Conservation (phyloP, 2,888 invertebrate genomes). For the Chirona hameri region DNA sequence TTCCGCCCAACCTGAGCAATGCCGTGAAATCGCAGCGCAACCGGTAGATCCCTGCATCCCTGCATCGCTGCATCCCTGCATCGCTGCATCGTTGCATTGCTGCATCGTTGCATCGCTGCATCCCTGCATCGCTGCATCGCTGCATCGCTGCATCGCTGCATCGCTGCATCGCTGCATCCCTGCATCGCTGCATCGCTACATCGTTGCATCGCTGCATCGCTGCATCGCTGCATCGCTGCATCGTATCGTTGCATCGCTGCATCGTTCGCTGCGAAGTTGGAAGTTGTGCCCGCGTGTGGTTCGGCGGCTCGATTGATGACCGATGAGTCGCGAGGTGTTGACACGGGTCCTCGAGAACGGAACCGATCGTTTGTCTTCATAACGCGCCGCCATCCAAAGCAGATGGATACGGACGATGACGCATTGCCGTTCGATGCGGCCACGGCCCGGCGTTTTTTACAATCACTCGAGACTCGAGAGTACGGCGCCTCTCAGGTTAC, state of each 20-base stretch:
- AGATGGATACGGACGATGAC: conserved; percentile 8
- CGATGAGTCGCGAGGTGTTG: not conserved
- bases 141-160: too few species aligned
- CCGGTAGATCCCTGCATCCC: too few species aligned
- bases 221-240: not conserved
- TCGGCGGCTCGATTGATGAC: not conserved
- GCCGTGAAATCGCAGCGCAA: too few species aligned
- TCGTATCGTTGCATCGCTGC: too few species aligned
- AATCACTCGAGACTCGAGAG: not conserved
- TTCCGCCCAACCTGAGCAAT: too few species aligned
- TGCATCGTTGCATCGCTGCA: too few species aligned
- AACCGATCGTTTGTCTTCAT: conserved; percentile 1
- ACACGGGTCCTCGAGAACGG: not conserved
- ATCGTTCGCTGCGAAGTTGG: too few species aligned
- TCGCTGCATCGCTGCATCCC: not conserved
- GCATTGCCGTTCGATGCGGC: not conserved
- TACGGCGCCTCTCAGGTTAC: not conserved
- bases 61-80: not conserved
- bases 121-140: too few species aligned
- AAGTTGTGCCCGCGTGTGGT: not conserved
- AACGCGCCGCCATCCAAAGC: not conserved
- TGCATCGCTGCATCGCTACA: too few species aligned
- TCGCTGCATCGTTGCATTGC: not conserved
- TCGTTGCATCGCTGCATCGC: too few species aligned
- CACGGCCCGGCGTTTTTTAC: not conserved